Conservation (phyloP, 2,888 invertebrate species). For the Brachyopa scutellaris region DNA sequence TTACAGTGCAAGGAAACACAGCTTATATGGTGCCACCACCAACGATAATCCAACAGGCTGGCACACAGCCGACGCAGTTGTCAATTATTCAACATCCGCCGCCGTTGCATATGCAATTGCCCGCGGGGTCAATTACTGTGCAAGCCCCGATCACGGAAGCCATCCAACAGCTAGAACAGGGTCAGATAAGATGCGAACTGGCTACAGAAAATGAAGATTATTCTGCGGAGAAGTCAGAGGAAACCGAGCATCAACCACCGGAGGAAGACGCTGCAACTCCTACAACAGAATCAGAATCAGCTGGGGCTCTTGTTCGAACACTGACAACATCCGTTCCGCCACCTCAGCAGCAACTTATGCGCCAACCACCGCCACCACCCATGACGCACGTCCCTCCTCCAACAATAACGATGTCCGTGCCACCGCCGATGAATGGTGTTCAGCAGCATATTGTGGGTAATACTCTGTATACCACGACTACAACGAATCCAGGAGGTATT, state of each 20-base stretch:
- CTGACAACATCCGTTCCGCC: conserved; percentile 56
- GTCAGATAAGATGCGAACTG: conserved; percentile 26
- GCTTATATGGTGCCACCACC: conserved; percentile 76
- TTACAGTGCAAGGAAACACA: conserved; percentile 75
- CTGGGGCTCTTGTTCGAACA: conserved; percentile 30
- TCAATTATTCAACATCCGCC: conserved; percentile 72
- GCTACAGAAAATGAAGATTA: conserved; percentile 50
- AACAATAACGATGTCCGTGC: conserved; percentile 67
- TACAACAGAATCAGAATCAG: conserved; percentile 27
- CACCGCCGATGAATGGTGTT: conserved; percentile 65
- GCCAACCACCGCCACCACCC: conserved; percentile 54
- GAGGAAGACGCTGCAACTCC: conserved; percentile 41
- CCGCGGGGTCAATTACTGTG: conserved; percentile 53
- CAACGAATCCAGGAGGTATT: conserved; percentile 52
- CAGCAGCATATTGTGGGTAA: conserved; percentile 68
- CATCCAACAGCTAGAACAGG: conserved; percentile 49
- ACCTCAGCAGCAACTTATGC: conserved; percentile 58
- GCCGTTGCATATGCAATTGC: conserved; percentile 65
- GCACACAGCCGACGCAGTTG: conserved; percentile 51
- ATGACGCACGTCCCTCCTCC: conserved; percentile 66
- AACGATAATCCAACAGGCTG: conserved; percentile 73
- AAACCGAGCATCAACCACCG: conserved; percentile 27
- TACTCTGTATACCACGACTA: conserved; percentile 64
- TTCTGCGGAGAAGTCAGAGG: conserved; percentile 52
- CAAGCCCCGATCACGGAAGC: conserved; percentile 52